phyloP scores from a whole-genome alignment of 2,113 vertebrate species.

The Lathamus discolor region DNA sequence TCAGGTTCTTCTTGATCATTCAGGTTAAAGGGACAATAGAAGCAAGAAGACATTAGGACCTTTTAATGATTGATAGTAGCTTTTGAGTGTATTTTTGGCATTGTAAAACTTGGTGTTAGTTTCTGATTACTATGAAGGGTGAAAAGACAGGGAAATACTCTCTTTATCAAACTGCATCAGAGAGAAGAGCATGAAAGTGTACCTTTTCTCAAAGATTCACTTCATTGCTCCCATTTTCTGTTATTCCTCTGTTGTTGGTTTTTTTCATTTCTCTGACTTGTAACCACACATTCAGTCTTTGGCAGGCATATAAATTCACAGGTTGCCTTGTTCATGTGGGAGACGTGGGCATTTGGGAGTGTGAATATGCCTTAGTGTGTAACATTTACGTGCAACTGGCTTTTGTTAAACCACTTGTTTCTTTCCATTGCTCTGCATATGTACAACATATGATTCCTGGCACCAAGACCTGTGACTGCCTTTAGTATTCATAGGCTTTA shows the following conservation, averaged over 20 bases:
- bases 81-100: conserved; percentile 29
- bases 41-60: not conserved
- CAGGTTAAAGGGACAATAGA: conserved; percentile 25
- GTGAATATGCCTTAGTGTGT: not conserved
- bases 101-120: not conserved
- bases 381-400: not conserved
- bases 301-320: not conserved
- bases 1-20: conserved; percentile 35
- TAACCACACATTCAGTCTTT: not conserved
- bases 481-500: conserved; percentile 3
- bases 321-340: not conserved
- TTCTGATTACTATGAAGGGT: conserved; percentile 31
- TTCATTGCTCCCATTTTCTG: conserved; percentile 20
- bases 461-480: not conserved
- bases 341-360: not conserved
- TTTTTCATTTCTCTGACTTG: not conserved
- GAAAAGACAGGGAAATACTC: conserved; percentile 1
- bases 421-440: not conserved
- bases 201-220: not conserved
- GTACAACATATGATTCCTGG: conserved; percentile 6
- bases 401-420: conserved; percentile 21
- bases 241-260: not conserved
- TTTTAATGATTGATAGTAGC: conserved; percentile 33
- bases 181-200: not conserved
- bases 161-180: not conserved